phyloP scores from a whole-genome alignment of 2,113 vertebrate species.

The Rhodinocichla rosea region DNA sequence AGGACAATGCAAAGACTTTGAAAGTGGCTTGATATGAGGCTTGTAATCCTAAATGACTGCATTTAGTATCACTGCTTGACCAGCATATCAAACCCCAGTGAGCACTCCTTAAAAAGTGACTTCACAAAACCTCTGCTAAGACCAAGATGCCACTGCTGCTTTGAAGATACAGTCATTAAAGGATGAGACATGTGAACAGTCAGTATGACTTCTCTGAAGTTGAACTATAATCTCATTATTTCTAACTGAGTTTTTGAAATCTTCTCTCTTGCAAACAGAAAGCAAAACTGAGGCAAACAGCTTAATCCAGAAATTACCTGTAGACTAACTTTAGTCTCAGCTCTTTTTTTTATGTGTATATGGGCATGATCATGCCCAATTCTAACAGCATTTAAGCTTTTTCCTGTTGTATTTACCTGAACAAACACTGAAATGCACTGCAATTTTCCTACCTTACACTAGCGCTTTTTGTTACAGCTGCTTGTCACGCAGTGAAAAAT shows the following conservation, averaged over 20 bases:
- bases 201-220: background rate
- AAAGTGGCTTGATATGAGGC: background rate
- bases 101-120: background rate
- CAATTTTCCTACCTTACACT: background rate
- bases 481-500: background rate
- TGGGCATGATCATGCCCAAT: fast-evolving
- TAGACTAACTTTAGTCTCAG: background rate
- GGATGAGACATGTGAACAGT: slow-evolving; percentile 5
- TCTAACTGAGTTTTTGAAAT: background rate
- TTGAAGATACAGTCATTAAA: slow-evolving; percentile 54
- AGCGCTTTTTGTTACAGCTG: background rate
- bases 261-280: background rate
- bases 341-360: background rate
- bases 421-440: background rate
- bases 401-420: background rate
- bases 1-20: background rate
- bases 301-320: background rate
- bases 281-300: background rate
- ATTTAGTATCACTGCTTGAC: background rate
- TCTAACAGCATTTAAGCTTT: background rate
- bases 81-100: background rate
- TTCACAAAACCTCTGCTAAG: background rate
- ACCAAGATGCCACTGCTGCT: background rate
- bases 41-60: background rate
- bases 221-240: slow-evolving; percentile 37